Evolutionary conservation across 1,140 invertebrate species (phyloP).

Genomic region (Drosophila bocqueti): DNA sequence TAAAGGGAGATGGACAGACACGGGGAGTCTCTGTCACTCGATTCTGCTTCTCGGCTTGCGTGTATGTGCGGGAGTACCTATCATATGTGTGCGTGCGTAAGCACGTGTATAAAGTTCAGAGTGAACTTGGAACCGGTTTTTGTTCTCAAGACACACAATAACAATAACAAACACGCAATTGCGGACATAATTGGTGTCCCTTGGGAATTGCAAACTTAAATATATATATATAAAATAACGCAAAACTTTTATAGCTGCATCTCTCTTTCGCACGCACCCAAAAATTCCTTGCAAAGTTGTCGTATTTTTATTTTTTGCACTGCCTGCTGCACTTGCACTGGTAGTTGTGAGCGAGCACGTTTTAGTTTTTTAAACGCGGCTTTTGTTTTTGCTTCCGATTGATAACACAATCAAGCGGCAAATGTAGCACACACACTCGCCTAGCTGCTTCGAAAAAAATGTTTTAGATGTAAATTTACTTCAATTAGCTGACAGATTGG

Average conservation of each 20-base stretch:
- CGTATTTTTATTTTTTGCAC: background rate
- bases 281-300: background rate
- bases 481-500: conserved; percentile 1
- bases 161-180: conserved; percentile 17
- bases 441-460: background rate
- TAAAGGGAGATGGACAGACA: background rate
- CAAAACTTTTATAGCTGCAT: background rate
- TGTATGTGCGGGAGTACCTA: background rate
- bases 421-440: conserved; percentile 2
- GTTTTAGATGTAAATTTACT: background rate
- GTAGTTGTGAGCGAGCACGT: conserved; percentile 16
- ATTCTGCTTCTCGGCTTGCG: background rate
- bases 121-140: conserved; percentile 12
- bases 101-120: conserved; percentile 18
- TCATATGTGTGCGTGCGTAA: background rate
- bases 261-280: background rate
- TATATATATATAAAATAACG: background rate
- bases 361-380: conserved; percentile 10
- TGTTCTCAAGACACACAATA: background rate
- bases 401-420: conserved; percentile 5
- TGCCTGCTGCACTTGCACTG: conserved; percentile 9
- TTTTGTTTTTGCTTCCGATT: conserved; percentile 8
- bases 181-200: background rate
- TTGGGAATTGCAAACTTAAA: background rate
- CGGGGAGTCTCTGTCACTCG: background rate